Evolutionary conservation across 92 coral and sea anemone genomes (phyloP).

Genomic region (Zoanthus sansibaricus): DNA sequence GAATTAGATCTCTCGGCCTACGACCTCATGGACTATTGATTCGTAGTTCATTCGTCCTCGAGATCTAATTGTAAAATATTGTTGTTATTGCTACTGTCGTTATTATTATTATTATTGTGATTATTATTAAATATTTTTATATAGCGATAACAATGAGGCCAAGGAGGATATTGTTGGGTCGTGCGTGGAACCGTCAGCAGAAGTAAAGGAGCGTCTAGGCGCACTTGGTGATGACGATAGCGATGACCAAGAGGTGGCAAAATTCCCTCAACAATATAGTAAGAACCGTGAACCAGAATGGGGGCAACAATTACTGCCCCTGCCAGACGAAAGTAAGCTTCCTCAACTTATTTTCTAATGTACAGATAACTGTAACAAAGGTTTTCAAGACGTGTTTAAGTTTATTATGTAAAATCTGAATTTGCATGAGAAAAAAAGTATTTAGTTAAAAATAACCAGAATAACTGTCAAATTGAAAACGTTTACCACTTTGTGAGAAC

Average conservation of each 20-base stretch:
- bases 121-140: neutral
- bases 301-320: neutral
- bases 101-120: no score
- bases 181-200: constrained; percentile 26
- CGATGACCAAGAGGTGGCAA: neutral
- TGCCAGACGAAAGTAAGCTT: constrained; percentile 18
- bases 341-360: neutral
- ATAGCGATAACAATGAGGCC: neutral
- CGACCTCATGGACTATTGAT: no score
- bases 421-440: no score
- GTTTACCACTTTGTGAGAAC: no score
- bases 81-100: no score
- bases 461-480: no score
- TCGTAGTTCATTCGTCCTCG: no score
- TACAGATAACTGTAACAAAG: neutral
- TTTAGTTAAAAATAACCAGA: no score
- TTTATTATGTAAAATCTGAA: neutral
- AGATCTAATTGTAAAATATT: no score
- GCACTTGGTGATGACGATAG: constrained; percentile 24
- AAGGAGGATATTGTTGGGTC: constrained; percentile 26
- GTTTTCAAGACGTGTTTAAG: neutral
- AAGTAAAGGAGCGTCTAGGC: constrained; percentile 31
- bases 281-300: neutral
- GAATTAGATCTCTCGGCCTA: no score
- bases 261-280: neutral